Evolutionary conservation across 2,113 vertebrate genomes (phyloP).

Genomic region (Spilogale gracilis): DNA sequence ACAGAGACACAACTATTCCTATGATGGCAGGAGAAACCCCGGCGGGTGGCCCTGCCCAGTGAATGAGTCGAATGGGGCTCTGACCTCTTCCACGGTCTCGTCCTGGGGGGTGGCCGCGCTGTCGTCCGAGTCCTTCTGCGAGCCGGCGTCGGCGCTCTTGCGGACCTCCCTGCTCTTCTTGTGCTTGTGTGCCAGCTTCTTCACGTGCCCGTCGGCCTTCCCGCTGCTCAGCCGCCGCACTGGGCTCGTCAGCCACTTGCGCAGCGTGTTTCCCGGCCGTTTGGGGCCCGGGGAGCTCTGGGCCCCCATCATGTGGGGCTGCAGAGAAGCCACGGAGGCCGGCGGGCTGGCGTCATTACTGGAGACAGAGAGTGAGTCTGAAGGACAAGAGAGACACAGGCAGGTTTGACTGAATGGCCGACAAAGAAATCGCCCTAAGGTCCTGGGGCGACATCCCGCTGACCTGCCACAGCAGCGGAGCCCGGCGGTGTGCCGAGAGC

Average conservation of each 20-base stretch:
- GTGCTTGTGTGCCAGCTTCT: conserved; percentile 98
- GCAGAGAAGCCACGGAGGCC: conserved; percentile 94
- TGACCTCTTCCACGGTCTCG: conserved; percentile 97
- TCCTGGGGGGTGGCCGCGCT: conserved; percentile 98
- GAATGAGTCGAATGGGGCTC: not conserved
- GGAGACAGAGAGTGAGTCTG: conserved; percentile 97
- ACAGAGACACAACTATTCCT: fast-evolving
- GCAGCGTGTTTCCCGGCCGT: conserved; percentile 97
- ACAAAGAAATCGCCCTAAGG: fast-evolving
- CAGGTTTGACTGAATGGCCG: not conserved
- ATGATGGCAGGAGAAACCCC: fast-evolving
- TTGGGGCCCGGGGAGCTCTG: conserved; percentile 98
- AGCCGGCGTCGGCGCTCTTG: conserved; percentile 94
- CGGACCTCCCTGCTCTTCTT: conserved; percentile 98
- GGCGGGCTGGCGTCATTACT: conserved; percentile 96
- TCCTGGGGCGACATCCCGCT: not conserved
- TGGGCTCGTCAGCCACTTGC: conserved; percentile 99
- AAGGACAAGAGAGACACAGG: not conserved
- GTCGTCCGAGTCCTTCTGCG: conserved; percentile 98
- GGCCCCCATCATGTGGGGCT: conserved; percentile 94
- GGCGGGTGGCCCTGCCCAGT: not conserved
- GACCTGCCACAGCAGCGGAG: fast-evolving
- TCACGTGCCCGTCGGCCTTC: conserved; percentile 97
- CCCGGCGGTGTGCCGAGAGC: fast-evolving
- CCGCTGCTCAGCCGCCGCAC: conserved; percentile 98